Base-by-base conservation (phyloP, 2,888 invertebrate species). In the Cosmia trapezina region DNA sequence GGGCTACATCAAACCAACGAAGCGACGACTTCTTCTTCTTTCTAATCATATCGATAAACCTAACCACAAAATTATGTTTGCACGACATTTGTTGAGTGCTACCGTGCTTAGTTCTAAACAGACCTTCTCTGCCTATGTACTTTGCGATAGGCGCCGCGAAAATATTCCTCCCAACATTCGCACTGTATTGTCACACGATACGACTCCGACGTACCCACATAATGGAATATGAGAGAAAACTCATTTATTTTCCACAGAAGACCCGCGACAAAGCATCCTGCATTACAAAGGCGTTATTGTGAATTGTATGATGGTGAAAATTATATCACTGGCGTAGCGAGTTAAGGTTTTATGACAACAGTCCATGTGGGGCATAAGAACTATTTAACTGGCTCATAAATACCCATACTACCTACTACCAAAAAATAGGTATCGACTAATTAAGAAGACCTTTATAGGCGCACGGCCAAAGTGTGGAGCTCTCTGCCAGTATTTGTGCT, bases 191-290 rank as follows among this genome's bases (percentile, higher is more conserved):
- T 79, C 68, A 79, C 63, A 67, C 70, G 67, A 80, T 70, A 79
- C 62, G 65, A 70, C 63, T 69, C 28, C 66, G 19, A 56, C 71
- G 63, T 73, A 75, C 70, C 53, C 64, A 80, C 66, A 80, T 73
- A 82, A 83, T 70, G 62, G 69, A 71, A 85, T 80, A 79, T 72
- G 81, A 81, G 79, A 77, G 79, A 82, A 83, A 87, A 81, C 82
- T 88, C 85, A 81, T 89, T 88, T 85, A 84, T 86, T 85, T 80
- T 68, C 64, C 79, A 81, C 76, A 73, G 71, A 77, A 79, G 53
- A 81, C 65, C 69, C 60, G 63, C 73, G 41, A 84, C 83, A 87
- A 82, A 79, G 81, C 69, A 67, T 56, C 64, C 65, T 56, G 57
- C 73, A 70, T 73, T 62, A 84, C 81, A 84, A 85, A 76, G 49